Conservation (phyloP, 2,113 vertebrate species). For the Ahaetulla prasina region DNA sequence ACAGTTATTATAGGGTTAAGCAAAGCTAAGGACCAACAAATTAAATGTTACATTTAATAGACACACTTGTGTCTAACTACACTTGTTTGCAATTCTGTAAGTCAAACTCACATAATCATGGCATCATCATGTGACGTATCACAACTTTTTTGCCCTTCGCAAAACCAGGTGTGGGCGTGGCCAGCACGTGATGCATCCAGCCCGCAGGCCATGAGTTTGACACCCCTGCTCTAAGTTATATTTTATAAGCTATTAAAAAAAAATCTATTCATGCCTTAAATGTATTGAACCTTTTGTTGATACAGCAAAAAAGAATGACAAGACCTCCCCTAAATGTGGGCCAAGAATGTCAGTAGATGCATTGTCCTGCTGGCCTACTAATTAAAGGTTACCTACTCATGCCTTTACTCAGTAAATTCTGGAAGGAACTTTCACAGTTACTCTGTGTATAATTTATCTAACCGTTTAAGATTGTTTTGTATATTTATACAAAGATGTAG, state of each 20-base stretch:
- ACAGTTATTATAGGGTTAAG: neutral
- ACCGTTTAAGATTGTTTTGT: neutral
- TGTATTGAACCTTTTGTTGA: conserved; percentile 6
- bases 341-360: neutral
- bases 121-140: no score
- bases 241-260: conserved; percentile 12
- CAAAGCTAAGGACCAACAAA: neutral
- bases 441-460: neutral
- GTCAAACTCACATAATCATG: no score
- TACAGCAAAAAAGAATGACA: conserved; percentile 35
- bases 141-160: no score
- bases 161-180: no score
- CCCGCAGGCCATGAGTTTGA: no score
- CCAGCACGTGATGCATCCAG: no score
- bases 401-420: conserved; percentile 25
- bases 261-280: conserved; percentile 47
- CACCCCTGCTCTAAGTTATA: neutral
- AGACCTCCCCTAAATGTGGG: neutral
- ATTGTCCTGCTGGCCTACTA: conserved; percentile 26
- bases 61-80: no score
- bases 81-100: neutral
- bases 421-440: neutral
- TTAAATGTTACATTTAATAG: neutral
- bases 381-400: neutral
- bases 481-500: neutral